A percentile compares a stretch with the other conserved stretches of the same genome.
These are phyloP conservation scores for Phaenicophaeus curvirostris DNA, from an alignment of 2,797 vertebrate species.

Conservation along the genomic window DNA sequence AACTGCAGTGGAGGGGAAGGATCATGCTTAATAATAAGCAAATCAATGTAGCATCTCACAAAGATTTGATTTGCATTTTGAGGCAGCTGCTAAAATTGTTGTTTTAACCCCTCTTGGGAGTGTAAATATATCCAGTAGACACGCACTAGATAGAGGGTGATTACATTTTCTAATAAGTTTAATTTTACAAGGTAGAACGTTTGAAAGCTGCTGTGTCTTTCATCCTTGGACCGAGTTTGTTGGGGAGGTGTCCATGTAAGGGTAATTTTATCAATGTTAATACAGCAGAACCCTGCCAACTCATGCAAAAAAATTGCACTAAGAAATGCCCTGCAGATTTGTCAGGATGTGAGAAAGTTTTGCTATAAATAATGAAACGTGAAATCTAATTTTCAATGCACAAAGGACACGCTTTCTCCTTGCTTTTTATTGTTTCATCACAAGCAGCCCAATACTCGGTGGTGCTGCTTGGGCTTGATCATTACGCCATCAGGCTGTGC, in stretches of 20 bases:
- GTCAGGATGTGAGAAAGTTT: background rate
- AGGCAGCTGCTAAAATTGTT: conserved; percentile 52
- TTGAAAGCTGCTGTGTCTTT: conserved; percentile 10
- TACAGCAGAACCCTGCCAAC: background rate
- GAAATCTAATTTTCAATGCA: background rate
- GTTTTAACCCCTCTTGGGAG: conserved; percentile 33
- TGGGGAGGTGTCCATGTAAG: background rate
- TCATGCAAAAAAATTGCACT: background rate
- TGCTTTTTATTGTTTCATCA: background rate
- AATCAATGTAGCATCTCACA: conserved; percentile 17
- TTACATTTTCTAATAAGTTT: conserved; percentile 38
- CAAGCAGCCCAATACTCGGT: background rate
- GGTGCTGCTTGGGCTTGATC: background rate
- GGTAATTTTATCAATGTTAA: background rate
- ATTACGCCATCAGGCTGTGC: fast-evolving
- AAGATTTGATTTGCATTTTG: conserved; percentile 2
- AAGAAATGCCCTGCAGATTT: conserved; percentile 30
- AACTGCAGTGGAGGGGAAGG: background rate
- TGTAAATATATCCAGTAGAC: background rate
- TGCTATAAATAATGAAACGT: background rate
- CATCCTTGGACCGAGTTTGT: background rate
- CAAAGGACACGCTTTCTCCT: background rate
- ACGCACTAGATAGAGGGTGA: background rate
- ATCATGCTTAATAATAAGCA: conserved; percentile 28
- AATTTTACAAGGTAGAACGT: conserved; percentile 14